Base-by-base conservation (phyloP, 92 coral and sea anemone species). In the Parazoanthus swiftii region DNA sequence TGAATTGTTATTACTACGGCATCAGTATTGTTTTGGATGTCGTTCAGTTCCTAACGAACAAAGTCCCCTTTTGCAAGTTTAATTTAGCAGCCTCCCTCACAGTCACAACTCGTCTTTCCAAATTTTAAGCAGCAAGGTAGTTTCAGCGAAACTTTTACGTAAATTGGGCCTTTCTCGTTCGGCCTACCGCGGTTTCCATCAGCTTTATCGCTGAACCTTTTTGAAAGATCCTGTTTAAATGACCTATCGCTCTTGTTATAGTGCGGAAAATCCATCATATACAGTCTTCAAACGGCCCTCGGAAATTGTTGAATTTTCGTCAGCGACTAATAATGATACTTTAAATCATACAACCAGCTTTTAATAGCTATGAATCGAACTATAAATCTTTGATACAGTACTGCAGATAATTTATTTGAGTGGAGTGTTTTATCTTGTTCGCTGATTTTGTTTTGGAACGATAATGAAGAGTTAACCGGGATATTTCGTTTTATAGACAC, bases 71-170 rank as follows among this genome's bases (percentile, higher is more conserved):
- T 54, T 18, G 70, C 25, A 54, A 54, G 85, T 18, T 58, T 80
- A 8, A 35, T 80, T 56, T 80, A 79, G 82, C 65, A 77, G 56
- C 67, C 82, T 10, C 85, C 67, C 29, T 26, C 70, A 26, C 83
- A 80, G 23, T 58, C 37, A 5, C 68, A 8, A 21, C 8, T 48
- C 0, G 48, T 35, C 68, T 46, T 79, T 48, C 66, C 56, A 13
- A 16, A 42, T 50, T 2, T 7, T 9, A 48, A 79, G 38, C 68
- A 8, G 42, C 20, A 21, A 79, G 48, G 16, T 29, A 44, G 66
- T 79, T 38, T 43, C 44, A 21, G 26, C 43, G 0, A 42, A 76
- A 76, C 13, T 20, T 33, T 63, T 63, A 63, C 26, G 15, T 63
- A 21, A 63, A 23, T 63, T 63, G 8, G 25, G n/a, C 70, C 3